Evolutionary conservation across 2,888 invertebrate species (phyloP).

Genomic region (Empis stercorea): DNA sequence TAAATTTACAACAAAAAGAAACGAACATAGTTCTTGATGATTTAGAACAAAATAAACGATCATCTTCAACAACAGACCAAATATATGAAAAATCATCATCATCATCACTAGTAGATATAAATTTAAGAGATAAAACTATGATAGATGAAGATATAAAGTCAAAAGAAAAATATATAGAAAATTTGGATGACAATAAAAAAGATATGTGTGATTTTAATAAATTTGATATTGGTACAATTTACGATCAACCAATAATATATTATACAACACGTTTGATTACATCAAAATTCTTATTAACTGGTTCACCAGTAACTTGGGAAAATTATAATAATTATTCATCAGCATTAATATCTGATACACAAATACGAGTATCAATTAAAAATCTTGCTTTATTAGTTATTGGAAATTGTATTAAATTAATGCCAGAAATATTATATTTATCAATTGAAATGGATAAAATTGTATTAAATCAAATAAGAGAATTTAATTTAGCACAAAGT

Average conservation of each 20-base stretch:
- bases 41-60: too few relatives aligned
- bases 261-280: constrained; percentile 31
- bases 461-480: constrained; percentile 17
- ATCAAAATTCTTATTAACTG: constrained; percentile 31
- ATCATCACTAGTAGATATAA: too few relatives aligned
- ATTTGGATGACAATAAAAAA: neutral
- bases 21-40: neutral
- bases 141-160: too few relatives aligned
- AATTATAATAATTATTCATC: neutral
- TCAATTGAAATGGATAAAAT: constrained; percentile 45
- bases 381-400: constrained; percentile 72
- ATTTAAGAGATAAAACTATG: too few relatives aligned
- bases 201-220: neutral
- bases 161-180: too few relatives aligned
- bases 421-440: constrained; percentile 58
- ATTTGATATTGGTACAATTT: constrained; percentile 28
- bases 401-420: constrained; percentile 56
- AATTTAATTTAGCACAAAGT: neutral
- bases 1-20: neutral
- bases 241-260: constrained; percentile 30
- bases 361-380: constrained; percentile 80
- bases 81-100: too few relatives aligned
- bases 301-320: constrained; percentile 35
- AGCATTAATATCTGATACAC: constrained; percentile 54
- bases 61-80: too few relatives aligned